phyloP scores from a whole-genome alignment of 2,113 vertebrate genomes.

The Thamnaconus septentrionalis region DNA sequence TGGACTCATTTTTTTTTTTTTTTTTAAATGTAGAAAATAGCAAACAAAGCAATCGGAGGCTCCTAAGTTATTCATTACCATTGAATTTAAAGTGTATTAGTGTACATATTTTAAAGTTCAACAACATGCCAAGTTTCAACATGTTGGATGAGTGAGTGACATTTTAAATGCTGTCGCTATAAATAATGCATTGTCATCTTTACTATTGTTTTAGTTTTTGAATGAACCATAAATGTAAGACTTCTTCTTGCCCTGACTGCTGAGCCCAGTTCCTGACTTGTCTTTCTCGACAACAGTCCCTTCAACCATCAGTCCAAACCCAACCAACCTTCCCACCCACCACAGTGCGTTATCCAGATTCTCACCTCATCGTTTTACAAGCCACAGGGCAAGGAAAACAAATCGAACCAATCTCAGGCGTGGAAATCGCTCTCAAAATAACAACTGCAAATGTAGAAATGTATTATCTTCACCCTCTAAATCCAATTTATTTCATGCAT shows the following conservation, averaged over 20 bases:
- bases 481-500: conserved; percentile 74
- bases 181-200: too few relatives aligned
- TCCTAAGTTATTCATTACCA: too few relatives aligned
- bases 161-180: too few relatives aligned
- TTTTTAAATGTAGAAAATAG: too few relatives aligned
- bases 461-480: conserved; percentile 68
- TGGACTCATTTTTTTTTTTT: too few relatives aligned
- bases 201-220: neutral
- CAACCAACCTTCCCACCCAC: conserved; percentile 5
- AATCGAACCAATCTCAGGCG: conserved; percentile 57
- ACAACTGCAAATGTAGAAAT: conserved; percentile 59
- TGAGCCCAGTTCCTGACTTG: neutral
- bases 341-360: conserved; percentile 19
- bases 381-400: conserved; percentile 46
- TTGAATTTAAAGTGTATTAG: too few relatives aligned
- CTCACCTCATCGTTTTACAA: conserved; percentile 40
- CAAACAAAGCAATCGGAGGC: too few relatives aligned
- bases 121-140: too few relatives aligned
- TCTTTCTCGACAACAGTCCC: neutral
- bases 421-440: conserved; percentile 68
- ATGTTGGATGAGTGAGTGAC: too few relatives aligned
- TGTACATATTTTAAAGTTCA: too few relatives aligned
- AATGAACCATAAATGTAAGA: neutral
- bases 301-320: conserved; percentile 15
- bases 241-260: neutral